Evolutionary conservation across 1,140 invertebrate species (phyloP).

Genomic region (Streblospio benedicti): DNA sequence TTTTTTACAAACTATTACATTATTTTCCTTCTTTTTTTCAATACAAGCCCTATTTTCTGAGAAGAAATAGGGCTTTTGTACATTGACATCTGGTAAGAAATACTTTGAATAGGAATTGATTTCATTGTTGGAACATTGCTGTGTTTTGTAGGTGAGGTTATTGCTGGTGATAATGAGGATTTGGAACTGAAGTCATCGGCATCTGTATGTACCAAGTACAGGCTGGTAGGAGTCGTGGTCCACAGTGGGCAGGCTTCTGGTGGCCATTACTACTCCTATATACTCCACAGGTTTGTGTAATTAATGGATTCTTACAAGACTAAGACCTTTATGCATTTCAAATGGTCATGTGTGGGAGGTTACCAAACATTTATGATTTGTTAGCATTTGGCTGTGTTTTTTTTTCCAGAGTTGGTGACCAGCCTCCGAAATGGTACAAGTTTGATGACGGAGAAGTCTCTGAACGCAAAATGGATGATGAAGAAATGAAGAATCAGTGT

Average conservation of each 20-base stretch:
- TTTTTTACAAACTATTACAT: too few relatives aligned
- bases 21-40: too few relatives aligned
- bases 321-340: too few relatives aligned
- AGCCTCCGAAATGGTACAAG: conserved; percentile 76
- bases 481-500: conserved; percentile 93
- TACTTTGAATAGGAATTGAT: too few relatives aligned
- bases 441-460: conserved; percentile 93
- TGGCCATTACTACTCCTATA: conserved; percentile 98
- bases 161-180: conserved; percentile 52
- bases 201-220: conserved; percentile 75
- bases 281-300: conserved; percentile 78
- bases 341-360: too few relatives aligned
- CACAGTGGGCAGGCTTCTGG: conserved; percentile 95
- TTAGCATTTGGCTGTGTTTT: too few relatives aligned
- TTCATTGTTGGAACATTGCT: too few relatives aligned
- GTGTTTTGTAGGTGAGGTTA: conserved; percentile 39
- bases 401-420: conserved; percentile 25
- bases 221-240: conserved; percentile 89
- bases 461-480: conserved; percentile 47
- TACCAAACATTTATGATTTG: too few relatives aligned
- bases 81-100: too few relatives aligned
- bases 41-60: too few relatives aligned
- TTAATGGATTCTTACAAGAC: too few relatives aligned
- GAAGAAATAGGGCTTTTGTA: too few relatives aligned
- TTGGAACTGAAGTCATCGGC: conserved; percentile 34